Conservation (phyloP, 2,113 vertebrate genomes). For the Balaenoptera acutorostrata region DNA sequence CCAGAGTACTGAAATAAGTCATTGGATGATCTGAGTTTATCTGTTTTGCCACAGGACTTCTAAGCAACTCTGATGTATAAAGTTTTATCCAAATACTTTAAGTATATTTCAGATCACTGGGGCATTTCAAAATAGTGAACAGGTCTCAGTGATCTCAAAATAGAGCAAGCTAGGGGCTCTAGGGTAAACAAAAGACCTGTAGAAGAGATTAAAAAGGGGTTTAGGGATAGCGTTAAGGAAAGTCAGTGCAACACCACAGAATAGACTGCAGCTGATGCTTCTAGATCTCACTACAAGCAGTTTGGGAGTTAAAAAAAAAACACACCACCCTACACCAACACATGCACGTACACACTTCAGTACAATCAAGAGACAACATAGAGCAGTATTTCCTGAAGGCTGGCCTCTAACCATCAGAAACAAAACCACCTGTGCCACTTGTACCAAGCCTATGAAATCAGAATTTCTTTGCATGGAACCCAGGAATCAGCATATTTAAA, state of each 20-base stretch:
- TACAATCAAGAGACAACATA: not conserved
- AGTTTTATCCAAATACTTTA: not conserved
- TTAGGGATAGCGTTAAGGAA: not conserved
- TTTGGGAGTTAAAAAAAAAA: not conserved
- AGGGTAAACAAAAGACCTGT: not conserved
- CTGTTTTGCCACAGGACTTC: not conserved
- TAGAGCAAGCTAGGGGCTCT: not conserved
- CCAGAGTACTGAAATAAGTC: not conserved
- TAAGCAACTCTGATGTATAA: not conserved
- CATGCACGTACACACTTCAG: not conserved
- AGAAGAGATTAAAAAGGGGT: not conserved
- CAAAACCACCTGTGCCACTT: not conserved
- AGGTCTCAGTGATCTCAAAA: not conserved
- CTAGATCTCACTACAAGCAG: not conserved
- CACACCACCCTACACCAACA: not conserved
- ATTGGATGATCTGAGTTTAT: not conserved
- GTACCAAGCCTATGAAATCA: not conserved
- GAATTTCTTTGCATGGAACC: not conserved
- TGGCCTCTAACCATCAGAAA: not conserved
- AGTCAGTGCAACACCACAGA: not conserved
- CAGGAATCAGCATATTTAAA: not conserved
- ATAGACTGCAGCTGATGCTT: not conserved
- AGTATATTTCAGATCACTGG: not conserved
- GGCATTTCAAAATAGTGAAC: not conserved
- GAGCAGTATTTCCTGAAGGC: not conserved